Base-by-base conservation (phyloP, 1,140 invertebrate genomes). In the Anoplophora glabripennis region DNA sequence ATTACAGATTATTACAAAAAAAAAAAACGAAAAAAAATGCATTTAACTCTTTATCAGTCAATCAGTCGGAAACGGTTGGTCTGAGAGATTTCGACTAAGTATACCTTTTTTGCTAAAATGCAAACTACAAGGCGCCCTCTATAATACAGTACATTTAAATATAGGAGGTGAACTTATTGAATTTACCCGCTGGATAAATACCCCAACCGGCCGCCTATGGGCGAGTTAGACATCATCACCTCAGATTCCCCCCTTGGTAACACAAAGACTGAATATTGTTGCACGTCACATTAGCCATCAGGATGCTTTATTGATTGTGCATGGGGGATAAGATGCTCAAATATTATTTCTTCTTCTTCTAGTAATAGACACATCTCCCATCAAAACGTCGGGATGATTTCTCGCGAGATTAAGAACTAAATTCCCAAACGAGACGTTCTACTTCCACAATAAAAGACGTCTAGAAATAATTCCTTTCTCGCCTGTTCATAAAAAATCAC, bases 401-500 rank as follows among this genome's bases (percentile, higher is more conserved):
- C 44, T 46, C 44, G 1, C 12, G 44, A 46, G 44, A 46, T 46
- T 28, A 46, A 11, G 44, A 46, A 28, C 44, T 21, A 46, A 42
- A 46, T 46, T 46, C 44, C 44, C 44, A 28, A 28, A 46, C 17
- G 44, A 46, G 44, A 46, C 44, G 12, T 46, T 46, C 44, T 28
- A 46, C 17, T 28, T 46, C 18, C 11, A 46, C 44, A 46, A 46
- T 46, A 28, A 46, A 46, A 46, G 44, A 46, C 44, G 44, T 4
- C 14, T 10, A 46, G 44, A 28, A 46, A 46, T 28, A 28, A 46
- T 46, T 15, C 17, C 11, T 46, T 46, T 18, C 12, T 14, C 4
- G 4, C 10, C 12, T 46, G 44, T 8, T 28, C 18, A 10, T 28
- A 46, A 46, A 46, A 46, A 46, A 46, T 46, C 44, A 46, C 15